phyloP scores from a whole-genome alignment of 2,113 vertebrate species.

The Odobenus rosmarus region DNA sequence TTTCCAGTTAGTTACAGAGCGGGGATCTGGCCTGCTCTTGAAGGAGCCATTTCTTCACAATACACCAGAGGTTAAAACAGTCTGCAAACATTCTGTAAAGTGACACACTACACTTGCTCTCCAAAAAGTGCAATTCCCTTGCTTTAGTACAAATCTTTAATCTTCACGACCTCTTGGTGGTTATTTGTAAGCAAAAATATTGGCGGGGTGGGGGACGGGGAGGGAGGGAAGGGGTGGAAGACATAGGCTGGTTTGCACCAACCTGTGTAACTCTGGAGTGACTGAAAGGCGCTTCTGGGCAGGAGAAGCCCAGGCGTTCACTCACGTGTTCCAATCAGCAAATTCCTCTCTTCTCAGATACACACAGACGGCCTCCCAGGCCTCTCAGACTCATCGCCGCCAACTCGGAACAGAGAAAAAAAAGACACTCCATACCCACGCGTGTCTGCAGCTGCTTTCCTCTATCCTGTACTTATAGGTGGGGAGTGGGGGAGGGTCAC shows the following conservation, averaged over 20 bases:
- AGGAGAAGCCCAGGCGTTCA: background rate
- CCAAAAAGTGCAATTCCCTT: background rate
- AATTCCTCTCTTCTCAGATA: slow-evolving; percentile 21
- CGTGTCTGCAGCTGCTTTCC: background rate
- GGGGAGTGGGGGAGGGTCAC: background rate
- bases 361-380: background rate
- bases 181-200: slow-evolving; percentile 3
- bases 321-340: background rate
- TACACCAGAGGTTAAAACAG: slow-evolving; percentile 13
- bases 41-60: slow-evolving; percentile 41
- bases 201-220: accelerated
- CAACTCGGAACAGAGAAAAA: background rate
- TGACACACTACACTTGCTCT: slow-evolving; percentile 33
- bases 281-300: background rate
- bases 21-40: background rate
- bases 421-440: background rate
- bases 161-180: background rate
- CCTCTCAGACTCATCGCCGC: background rate
- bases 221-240: background rate
- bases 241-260: slow-evolving; percentile 51
- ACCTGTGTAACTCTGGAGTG: background rate
- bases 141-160: background rate
- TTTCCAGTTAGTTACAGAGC: background rate
- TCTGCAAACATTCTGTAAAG: slow-evolving; percentile 42
- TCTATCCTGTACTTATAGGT: background rate